These are phyloP conservation scores for Urocyon cinereoargenteus DNA, from an alignment of 2,797 vertebrate species.

Conservation along the genomic window DNA sequence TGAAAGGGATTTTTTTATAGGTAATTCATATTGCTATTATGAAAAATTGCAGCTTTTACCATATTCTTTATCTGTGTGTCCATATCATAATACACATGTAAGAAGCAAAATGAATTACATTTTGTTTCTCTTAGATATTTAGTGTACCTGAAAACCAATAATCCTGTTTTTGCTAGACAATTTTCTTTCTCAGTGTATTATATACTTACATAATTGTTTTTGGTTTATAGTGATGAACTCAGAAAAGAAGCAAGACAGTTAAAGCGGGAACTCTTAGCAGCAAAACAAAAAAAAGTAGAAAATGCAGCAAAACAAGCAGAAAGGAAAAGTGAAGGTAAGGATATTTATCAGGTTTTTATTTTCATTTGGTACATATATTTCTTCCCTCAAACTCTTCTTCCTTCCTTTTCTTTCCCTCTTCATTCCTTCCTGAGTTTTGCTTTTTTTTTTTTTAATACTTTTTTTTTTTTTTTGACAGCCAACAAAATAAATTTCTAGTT, in stretches of 20 bases:
- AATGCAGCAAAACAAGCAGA: constrained; percentile 87
- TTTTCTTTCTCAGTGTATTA: constrained; percentile 71
- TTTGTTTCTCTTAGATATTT: constrained; percentile 75
- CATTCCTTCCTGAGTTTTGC: not conserved
- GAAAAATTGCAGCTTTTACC: constrained; percentile 16
- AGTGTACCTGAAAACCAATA: constrained; percentile 69
- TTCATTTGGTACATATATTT: not conserved
- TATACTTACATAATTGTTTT: constrained; percentile 78
- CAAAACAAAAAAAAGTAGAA: constrained; percentile 94
- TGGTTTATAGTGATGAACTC: constrained; percentile 93
- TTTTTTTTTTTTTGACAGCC: not conserved
- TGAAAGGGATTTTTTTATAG: constrained; percentile 34
- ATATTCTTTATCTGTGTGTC: constrained; percentile 24
- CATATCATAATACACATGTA: not conserved
- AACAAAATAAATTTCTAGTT: constrained; percentile 34
- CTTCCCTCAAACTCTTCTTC: not conserved
- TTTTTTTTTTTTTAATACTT: not conserved
- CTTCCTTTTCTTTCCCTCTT: not conserved
- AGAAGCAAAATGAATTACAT: constrained; percentile 43
- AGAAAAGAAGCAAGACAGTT: constrained; percentile 95
- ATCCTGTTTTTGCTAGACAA: constrained; percentile 72
- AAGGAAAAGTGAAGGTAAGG: constrained; percentile 90
- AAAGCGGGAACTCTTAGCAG: constrained; percentile 96
- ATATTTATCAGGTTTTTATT: not conserved
- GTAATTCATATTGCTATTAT: not conserved